Conservation (phyloP, 92 coral and sea anemone genomes). For the Zoanthus gigantus region DNA sequence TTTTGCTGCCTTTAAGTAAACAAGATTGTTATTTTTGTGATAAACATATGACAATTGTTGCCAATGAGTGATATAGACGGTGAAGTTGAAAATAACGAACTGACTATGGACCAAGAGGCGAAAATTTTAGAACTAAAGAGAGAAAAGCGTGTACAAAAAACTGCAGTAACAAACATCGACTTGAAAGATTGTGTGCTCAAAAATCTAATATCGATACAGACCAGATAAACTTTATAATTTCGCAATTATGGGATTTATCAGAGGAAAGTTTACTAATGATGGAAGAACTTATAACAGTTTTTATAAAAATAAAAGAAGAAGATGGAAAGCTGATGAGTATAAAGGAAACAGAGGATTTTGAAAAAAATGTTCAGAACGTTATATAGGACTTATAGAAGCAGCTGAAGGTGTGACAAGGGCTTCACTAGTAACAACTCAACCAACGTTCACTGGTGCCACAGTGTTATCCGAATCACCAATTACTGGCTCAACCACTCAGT, state of each 20-base stretch:
- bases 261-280: background rate
- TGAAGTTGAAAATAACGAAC: constrained; percentile 7
- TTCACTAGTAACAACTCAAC: too few relatives aligned
- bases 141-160: too few relatives aligned
- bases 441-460: too few relatives aligned
- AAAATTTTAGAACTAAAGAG: background rate
- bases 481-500: constrained; percentile 1
- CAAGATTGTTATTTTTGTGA: background rate
- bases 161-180: too few relatives aligned
- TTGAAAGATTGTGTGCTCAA: background rate
- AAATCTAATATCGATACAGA: background rate
- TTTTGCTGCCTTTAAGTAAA: background rate
- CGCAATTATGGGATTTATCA: constrained; percentile 1
- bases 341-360: background rate
- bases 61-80: background rate
- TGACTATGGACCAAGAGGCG: background rate
- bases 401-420: background rate
- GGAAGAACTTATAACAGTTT: too few relatives aligned
- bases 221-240: background rate
- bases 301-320: too few relatives aligned
- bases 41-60: too few relatives aligned
- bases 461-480: too few relatives aligned
- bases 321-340: background rate
- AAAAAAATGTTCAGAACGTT: background rate
- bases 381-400: background rate